Conservation (phyloP, 2,113 vertebrate species). For the Clarias magur region DNA sequence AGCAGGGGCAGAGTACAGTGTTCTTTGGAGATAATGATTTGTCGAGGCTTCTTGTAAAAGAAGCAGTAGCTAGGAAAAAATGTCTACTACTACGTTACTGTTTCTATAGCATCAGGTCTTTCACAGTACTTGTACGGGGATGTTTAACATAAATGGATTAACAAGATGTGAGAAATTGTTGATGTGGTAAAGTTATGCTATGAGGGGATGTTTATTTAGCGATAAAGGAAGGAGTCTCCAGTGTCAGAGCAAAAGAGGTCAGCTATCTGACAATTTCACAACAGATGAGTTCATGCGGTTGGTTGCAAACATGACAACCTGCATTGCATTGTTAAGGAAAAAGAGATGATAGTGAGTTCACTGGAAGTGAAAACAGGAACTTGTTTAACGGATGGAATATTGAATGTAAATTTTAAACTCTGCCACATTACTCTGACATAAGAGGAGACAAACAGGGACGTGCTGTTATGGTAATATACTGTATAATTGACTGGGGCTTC, state of each 20-base stretch:
- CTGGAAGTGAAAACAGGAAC: neutral
- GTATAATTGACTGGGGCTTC: neutral
- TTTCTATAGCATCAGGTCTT: neutral
- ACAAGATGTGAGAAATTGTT: neutral
- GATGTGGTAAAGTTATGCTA: neutral
- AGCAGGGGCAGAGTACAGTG: neutral
- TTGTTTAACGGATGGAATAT: neutral
- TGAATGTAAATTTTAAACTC: neutral
- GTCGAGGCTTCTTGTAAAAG: neutral
- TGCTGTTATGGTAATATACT: neutral
- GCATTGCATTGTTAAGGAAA: too few relatives aligned
- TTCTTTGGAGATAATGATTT: neutral
- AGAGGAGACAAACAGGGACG: neutral
- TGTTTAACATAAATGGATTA: neutral
- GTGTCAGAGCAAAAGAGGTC: neutral
- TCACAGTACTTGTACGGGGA: neutral
- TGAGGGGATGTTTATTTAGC: neutral
- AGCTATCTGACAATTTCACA: neutral
- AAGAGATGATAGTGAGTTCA: neutral
- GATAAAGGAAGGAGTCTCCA: neutral
- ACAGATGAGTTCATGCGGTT: neutral
- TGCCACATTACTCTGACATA: neutral
- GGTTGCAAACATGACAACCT: too few relatives aligned
- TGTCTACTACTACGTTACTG: neutral
- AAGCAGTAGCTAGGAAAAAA: neutral